phyloP scores from a whole-genome alignment of 2,797 vertebrate species.

The Tokudaia muenninki region DNA sequence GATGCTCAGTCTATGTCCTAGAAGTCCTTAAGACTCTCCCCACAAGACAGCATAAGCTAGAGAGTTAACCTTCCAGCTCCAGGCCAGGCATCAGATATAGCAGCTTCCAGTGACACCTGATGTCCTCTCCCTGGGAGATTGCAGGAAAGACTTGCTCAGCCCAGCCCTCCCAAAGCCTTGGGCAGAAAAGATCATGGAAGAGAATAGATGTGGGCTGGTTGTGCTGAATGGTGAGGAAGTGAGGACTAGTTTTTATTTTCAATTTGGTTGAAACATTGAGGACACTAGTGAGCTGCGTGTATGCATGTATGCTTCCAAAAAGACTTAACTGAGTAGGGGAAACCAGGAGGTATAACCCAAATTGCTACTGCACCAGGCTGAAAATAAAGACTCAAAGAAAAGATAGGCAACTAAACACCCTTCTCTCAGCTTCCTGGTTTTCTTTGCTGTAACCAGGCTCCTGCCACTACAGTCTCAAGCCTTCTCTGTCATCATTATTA shows the following conservation, averaged over 20 bases:
- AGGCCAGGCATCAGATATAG: not conserved
- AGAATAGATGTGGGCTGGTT: too few species aligned
- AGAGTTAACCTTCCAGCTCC: not conserved
- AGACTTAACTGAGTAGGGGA: not conserved
- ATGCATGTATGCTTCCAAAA: not conserved
- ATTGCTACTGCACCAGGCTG: not conserved
- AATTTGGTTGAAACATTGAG: not conserved
- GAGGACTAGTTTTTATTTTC: not conserved
- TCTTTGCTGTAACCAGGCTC: not conserved
- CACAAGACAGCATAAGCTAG: too few species aligned
- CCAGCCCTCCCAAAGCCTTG: not conserved
- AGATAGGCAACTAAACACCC: not conserved
- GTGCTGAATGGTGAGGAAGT: not conserved
- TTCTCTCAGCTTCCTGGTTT: not conserved
- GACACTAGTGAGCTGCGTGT: not conserved
- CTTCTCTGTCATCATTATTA: not conserved
- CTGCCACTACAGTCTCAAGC: not conserved
- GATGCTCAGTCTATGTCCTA: not conserved
- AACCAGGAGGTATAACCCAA: not conserved
- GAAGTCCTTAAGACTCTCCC: not conserved
- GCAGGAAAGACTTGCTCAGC: not conserved
- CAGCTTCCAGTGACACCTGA: rapidly evolving
- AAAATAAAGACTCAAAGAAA: not conserved
- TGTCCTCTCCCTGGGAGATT: not conserved
- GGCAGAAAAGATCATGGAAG: too few species aligned